These are phyloP conservation scores for Papilio machaon DNA, from an alignment of 1,140 invertebrate genomes.

Conservation along the genomic window DNA sequence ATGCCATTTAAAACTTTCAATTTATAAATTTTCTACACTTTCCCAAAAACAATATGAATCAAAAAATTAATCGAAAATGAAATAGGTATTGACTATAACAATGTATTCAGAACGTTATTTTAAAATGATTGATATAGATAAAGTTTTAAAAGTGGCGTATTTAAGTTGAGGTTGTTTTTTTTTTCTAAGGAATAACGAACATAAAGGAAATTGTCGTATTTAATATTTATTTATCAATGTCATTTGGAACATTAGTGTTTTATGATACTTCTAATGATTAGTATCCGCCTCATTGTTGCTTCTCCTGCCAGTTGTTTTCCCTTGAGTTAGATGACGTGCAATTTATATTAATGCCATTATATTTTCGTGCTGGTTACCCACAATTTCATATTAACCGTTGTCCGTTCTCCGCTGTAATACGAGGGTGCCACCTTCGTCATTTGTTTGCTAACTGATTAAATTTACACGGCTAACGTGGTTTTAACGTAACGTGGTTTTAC, in stretches of 20 bases:
- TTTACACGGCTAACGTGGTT: slow-evolving; percentile 67
- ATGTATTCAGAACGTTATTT: no score
- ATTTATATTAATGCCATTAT: slow-evolving; percentile 75
- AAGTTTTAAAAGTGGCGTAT: no score
- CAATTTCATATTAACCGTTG: slow-evolving; percentile 75
- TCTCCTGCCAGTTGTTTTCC: slow-evolving; percentile 63
- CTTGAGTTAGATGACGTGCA: slow-evolving; percentile 60
- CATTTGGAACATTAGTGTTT: slow-evolving; percentile 43
- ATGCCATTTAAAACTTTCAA: background rate
- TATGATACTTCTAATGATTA: slow-evolving; percentile 25
- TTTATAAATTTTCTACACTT: background rate
- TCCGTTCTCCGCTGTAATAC: slow-evolving; percentile 67
- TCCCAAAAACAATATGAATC: background rate
- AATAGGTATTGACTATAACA: no score
- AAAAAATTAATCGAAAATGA: no score
- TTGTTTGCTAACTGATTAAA: slow-evolving; percentile 75
- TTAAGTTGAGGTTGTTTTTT: no score
- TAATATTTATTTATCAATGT: slow-evolving; percentile 36
- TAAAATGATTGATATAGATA: background rate
- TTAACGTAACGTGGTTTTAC: slow-evolving; percentile 58
- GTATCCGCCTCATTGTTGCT: slow-evolving; percentile 42
- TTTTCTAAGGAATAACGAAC: background rate
- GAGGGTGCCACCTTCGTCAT: slow-evolving; percentile 72
- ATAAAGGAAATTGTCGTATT: slow-evolving; percentile 16
- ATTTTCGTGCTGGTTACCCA: slow-evolving; percentile 73